phyloP scores from a whole-genome alignment of 2,113 vertebrate genomes.

The Rhinopomastus cyanomelas region DNA sequence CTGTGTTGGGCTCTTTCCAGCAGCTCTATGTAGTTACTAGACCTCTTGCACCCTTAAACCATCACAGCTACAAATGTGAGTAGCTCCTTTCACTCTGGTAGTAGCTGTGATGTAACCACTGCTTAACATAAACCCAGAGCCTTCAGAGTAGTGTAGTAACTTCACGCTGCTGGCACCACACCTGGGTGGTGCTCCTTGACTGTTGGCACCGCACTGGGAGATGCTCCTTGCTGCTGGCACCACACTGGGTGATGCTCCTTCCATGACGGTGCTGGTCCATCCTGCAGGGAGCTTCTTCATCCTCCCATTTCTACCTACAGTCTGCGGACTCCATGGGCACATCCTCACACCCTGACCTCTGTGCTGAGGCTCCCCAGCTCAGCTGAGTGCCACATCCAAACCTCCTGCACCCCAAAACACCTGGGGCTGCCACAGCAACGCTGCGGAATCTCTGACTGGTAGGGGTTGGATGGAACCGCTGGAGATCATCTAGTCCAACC shows the following conservation, averaged over 20 bases:
- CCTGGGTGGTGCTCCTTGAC: accelerated
- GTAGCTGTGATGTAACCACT: not conserved
- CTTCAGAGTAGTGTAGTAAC: accelerated
- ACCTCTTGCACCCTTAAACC: not conserved
- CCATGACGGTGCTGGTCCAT: accelerated
- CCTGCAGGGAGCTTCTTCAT: not conserved
- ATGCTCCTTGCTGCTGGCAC: not conserved
- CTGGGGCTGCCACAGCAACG: not conserved
- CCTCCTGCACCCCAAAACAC: not conserved
- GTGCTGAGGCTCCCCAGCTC: not conserved
- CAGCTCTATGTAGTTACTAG: not conserved
- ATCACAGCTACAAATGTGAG: not conserved
- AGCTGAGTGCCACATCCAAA: accelerated
- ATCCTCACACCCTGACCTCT: not conserved
- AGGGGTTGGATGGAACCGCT: too few species aligned
- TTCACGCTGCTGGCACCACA: not conserved
- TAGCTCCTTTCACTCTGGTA: not conserved
- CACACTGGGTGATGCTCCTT: accelerated
- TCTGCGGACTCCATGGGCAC: not conserved
- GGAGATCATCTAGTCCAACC: too few species aligned
- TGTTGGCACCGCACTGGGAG: accelerated
- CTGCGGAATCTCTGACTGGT: too few species aligned
- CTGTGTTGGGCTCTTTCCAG: too few species aligned
- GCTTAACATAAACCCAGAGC: not conserved
- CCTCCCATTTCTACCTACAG: accelerated